Percentiles rank a stretch among this genome's conserved stretches.
phyloP scores from a whole-genome alignment of 2,888 invertebrate genomes.

The Clanis bilineata region DNA sequence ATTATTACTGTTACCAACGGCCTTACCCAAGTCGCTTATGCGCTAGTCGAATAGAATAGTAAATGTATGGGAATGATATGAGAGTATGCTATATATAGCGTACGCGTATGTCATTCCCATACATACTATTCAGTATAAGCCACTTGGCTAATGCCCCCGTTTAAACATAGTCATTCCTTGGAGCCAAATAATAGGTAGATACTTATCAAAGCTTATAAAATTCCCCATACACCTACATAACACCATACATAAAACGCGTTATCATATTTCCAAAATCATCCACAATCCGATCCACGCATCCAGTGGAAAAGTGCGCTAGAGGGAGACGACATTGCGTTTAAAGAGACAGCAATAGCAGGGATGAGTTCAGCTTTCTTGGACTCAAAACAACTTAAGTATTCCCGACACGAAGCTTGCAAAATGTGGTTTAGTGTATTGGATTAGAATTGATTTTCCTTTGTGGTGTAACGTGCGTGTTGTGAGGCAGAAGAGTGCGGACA shows the following conservation, averaged over 20 bases:
- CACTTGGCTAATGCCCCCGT: background rate
- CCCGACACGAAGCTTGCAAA: constrained; percentile 18
- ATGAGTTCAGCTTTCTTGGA: constrained; percentile 54
- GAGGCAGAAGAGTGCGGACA: constrained; percentile 81
- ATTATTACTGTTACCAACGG: no score
- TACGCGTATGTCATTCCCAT: no score
- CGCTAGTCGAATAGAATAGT: no score
- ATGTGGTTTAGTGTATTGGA: constrained; percentile 18
- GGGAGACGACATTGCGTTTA: constrained; percentile 74
- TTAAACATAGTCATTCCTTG: background rate
- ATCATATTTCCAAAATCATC: constrained; percentile 33
- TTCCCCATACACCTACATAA: background rate
- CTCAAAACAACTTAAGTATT: constrained; percentile 38
- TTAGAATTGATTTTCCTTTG: constrained; percentile 2
- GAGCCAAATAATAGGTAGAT: background rate
- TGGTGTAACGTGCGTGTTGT: constrained; percentile 67
- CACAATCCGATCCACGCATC: constrained; percentile 49
- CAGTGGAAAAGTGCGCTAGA: constrained; percentile 71
- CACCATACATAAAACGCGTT: constrained; percentile 17
- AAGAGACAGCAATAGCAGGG: constrained; percentile 71
- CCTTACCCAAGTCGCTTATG: no score
- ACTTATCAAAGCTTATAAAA: background rate
- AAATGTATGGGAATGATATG: no score
- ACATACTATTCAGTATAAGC: background rate
- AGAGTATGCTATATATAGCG: no score